phyloP scores from a whole-genome alignment of 2,113 vertebrate species.

The Corythornis cristatus region DNA sequence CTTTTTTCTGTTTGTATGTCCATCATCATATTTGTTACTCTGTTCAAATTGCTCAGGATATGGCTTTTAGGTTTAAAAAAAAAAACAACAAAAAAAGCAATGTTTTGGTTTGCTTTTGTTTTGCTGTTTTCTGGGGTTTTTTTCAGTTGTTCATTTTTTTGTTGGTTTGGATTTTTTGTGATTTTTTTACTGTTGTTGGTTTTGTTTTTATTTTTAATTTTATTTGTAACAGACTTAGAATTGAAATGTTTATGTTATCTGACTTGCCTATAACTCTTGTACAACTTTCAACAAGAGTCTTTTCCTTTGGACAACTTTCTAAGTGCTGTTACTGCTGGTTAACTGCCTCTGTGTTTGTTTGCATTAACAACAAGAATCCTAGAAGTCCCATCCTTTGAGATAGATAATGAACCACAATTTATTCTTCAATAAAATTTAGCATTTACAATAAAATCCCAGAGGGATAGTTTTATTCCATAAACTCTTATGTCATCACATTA shows the following conservation, averaged over 20 bases:
- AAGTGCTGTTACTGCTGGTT: not conserved
- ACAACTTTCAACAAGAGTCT: not conserved
- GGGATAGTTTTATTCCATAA: not conserved
- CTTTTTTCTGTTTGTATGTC: not conserved
- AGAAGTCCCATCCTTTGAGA: not conserved
- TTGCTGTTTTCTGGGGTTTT: no score
- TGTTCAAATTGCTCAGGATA: not conserved
- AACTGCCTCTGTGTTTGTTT: not conserved
- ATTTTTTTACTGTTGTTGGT: no score
- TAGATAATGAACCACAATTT: conserved; percentile 36
- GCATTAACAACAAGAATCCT: not conserved
- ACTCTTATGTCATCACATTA: not conserved
- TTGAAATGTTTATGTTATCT: not conserved
- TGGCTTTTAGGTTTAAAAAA: not conserved
- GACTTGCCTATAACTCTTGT: not conserved
- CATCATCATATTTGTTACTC: not conserved
- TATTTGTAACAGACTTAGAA: not conserved
- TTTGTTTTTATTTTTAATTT: no score
- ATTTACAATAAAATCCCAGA: conserved; percentile 1
- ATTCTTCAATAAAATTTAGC: not conserved
- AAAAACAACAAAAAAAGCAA: not conserved
- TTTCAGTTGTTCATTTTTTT: no score
- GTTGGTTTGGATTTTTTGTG: no score
- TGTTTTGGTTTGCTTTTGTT: no score
- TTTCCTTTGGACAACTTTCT: not conserved